Evolutionary conservation across 92 coral and sea anemone species (phyloP).

Genomic region (Pocillopora meandrina): DNA sequence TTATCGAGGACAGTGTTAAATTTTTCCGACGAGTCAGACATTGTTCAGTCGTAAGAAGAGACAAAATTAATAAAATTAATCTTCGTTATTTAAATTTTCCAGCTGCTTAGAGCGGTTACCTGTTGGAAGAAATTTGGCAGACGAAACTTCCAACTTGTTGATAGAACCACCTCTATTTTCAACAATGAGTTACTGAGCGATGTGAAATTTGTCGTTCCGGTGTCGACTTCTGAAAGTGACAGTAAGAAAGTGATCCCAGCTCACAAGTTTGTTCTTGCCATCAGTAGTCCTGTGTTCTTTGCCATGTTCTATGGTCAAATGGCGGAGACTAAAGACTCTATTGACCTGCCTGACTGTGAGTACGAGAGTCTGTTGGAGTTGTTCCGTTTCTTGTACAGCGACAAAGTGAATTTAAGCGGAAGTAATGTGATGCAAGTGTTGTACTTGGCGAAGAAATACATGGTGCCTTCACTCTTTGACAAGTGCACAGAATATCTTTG

Average conservation of each 20-base stretch:
- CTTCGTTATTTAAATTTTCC: too few species aligned
- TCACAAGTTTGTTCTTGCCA: constrained; percentile 62
- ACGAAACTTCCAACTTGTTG: constrained; percentile 39
- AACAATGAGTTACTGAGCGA: constrained; percentile 54
- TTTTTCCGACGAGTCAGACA: too few species aligned
- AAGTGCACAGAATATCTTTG: constrained; percentile 37
- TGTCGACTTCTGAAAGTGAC: constrained; percentile 1
- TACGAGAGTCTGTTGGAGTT: constrained; percentile 60
- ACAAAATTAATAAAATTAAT: too few species aligned
- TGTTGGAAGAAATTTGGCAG: constrained; percentile 45
- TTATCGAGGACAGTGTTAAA: too few species aligned
- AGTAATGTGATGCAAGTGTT: constrained; percentile 47
- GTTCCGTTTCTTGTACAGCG: constrained; percentile 69
- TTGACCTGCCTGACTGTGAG: constrained; percentile 76
- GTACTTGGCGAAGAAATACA: constrained; percentile 64
- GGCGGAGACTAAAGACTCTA: constrained; percentile 59
- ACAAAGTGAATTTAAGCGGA: too few species aligned
- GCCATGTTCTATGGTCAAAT: constrained; percentile 81
- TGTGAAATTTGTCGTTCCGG: constrained; percentile 36
- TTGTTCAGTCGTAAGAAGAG: too few species aligned
- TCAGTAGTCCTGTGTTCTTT: constrained; percentile 73
- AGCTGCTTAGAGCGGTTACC: too few species aligned
- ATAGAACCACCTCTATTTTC: constrained; percentile 52
- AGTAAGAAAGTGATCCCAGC: constrained; percentile 50
- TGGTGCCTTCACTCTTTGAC: constrained; percentile 48